These are phyloP conservation scores for Eremophila alpestris DNA, from an alignment of 2,797 vertebrate genomes.

Conservation along the genomic window DNA sequence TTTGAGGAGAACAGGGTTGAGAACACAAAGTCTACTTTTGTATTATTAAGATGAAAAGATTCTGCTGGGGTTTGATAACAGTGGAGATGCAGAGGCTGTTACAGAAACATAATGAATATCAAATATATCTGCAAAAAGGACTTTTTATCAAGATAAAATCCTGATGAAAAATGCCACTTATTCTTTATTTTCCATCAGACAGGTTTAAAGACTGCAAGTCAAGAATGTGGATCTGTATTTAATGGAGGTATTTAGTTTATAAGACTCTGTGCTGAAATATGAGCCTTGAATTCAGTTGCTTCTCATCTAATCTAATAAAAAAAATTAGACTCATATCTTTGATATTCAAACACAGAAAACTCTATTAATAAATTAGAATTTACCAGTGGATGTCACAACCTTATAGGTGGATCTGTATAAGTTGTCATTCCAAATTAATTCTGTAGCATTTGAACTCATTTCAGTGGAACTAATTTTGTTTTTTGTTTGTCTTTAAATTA, in stretches of 20 bases:
- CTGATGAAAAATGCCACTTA: conserved; percentile 59
- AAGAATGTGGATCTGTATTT: conserved; percentile 28
- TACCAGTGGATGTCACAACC: neutral
- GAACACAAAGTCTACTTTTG: conserved; percentile 14
- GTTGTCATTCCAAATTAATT: neutral
- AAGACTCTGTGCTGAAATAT: neutral
- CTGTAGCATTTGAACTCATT: neutral
- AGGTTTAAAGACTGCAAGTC: conserved; percentile 25
- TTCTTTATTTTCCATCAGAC: conserved; percentile 39
- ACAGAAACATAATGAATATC: conserved; percentile 40
- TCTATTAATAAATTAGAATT: neutral
- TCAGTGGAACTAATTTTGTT: neutral
- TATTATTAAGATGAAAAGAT: conserved; percentile 63
- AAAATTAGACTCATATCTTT: neutral
- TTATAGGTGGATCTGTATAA: neutral
- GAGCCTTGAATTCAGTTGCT: neutral
- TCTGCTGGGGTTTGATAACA: conserved; percentile 61
- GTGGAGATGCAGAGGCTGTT: conserved; percentile 40
- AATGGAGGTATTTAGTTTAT: conserved; percentile 19
- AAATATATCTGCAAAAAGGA: conserved; percentile 25
- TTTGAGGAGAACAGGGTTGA: neutral
- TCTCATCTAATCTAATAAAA: neutral
- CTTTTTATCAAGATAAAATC: conserved; percentile 54
- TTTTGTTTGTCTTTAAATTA: neutral
- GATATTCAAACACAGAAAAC: neutral